phyloP scores from a whole-genome alignment of 2,888 invertebrate genomes.

The Dolichomitus sp. region DNA sequence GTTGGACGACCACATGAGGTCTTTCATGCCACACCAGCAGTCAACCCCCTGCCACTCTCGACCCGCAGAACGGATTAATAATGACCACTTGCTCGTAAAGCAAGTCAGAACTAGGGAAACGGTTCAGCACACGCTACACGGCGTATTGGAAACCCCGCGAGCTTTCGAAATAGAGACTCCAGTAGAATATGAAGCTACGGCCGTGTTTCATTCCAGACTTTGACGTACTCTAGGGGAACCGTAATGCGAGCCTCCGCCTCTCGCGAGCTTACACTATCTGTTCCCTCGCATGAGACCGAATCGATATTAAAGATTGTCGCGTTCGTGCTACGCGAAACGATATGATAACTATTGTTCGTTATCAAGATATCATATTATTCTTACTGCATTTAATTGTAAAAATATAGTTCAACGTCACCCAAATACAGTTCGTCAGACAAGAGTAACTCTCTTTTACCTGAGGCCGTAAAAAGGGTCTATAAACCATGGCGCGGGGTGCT shows the following conservation, averaged over 20 bases:
- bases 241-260: slow-evolving; percentile 25
- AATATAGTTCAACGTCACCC: too few relatives aligned
- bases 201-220: slow-evolving; percentile 72
- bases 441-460: too few relatives aligned
- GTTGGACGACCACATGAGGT: slow-evolving; percentile 12
- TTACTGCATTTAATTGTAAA: too few relatives aligned
- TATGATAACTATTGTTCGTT: too few relatives aligned
- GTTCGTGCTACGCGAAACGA: too few relatives aligned
- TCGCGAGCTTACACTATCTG: slow-evolving; percentile 4
- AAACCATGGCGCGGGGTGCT: too few relatives aligned
- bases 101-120: slow-evolving; percentile 67
- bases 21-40: slow-evolving; percentile 26
- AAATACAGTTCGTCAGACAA: too few relatives aligned
- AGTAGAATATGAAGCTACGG: slow-evolving; percentile 70
- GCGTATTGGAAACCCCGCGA: slow-evolving; percentile 23
- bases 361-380: too few relatives aligned
- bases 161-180: slow-evolving; percentile 38
- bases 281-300: too few relatives aligned
- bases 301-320: too few relatives aligned
- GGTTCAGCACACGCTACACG: slow-evolving; percentile 31
- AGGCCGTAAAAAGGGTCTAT: too few relatives aligned
- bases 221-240: slow-evolving; percentile 48
- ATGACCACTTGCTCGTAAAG: slow-evolving; percentile 71
- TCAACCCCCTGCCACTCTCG: slow-evolving; percentile 15
- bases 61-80: slow-evolving; percentile 72